These are phyloP conservation scores for Hydroisotoma schaefferi DNA, from an alignment of 2,888 invertebrate genomes.

Conservation along the genomic window DNA sequence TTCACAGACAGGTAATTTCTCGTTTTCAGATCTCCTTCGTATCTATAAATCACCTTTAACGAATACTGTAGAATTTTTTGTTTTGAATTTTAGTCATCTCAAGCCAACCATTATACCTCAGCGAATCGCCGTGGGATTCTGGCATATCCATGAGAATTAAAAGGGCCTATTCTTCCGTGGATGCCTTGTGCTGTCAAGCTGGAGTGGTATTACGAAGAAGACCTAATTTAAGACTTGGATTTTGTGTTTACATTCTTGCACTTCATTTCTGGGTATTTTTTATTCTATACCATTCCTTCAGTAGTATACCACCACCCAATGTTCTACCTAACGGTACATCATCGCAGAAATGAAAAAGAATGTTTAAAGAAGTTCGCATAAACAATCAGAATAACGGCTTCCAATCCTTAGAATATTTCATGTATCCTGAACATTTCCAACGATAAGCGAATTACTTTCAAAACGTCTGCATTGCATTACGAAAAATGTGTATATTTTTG, in stretches of 20 bases:
- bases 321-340: too few species aligned
- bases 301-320: slow-evolving; percentile 14
- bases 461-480: too few species aligned
- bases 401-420: too few species aligned
- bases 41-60: background rate
- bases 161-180: slow-evolving; percentile 70
- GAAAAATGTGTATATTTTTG: too few species aligned
- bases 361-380: too few species aligned
- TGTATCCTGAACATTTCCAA: too few species aligned
- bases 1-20: slow-evolving; percentile 40
- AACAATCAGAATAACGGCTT: too few species aligned
- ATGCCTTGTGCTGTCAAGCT: slow-evolving; percentile 62
- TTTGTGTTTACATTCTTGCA: slow-evolving; percentile 41
- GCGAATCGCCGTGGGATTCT: slow-evolving; percentile 72
- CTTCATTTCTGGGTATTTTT: slow-evolving; percentile 49
- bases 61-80: slow-evolving; percentile 34
- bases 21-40: background rate
- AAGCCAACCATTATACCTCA: slow-evolving; percentile 66
- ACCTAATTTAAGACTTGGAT: slow-evolving; percentile 46
- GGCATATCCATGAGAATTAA: slow-evolving; percentile 71
- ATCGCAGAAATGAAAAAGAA: too few species aligned
- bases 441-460: too few species aligned
- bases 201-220: slow-evolving; percentile 44
- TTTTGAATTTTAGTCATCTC: slow-evolving; percentile 58
- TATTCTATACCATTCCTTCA: slow-evolving; percentile 33